These are phyloP conservation scores for Arctocebus calabarensis DNA, from an alignment of 2,797 vertebrate species.

Conservation along the genomic window DNA sequence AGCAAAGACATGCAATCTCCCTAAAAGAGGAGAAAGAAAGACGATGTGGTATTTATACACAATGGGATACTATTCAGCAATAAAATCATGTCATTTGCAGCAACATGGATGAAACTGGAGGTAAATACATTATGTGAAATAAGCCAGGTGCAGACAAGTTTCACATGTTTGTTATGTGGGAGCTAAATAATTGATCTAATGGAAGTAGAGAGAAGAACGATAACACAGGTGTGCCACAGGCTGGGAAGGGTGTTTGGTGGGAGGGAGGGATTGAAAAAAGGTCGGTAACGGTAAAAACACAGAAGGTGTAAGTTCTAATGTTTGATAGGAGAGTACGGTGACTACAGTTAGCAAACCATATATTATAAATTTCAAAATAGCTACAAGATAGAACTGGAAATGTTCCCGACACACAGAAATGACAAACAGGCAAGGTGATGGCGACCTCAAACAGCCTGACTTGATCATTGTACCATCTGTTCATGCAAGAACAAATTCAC, in stretches of 20 bases:
- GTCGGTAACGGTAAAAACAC: background rate
- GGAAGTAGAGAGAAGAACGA: background rate
- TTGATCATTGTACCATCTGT: background rate
- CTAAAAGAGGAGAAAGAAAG: background rate
- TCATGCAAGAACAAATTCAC: background rate
- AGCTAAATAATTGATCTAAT: background rate
- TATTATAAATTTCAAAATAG: background rate
- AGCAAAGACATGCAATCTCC: no score
- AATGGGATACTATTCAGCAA: background rate
- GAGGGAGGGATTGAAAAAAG: background rate
- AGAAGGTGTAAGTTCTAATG: background rate
- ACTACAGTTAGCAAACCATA: background rate
- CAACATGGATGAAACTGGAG: background rate
- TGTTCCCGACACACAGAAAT: background rate
- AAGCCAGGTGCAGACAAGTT: background rate
- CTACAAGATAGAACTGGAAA: background rate
- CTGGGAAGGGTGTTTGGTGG: background rate
- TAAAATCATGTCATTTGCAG: background rate
- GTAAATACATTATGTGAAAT: background rate
- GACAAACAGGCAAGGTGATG: background rate
- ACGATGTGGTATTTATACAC: background rate
- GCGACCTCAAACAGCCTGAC: background rate
- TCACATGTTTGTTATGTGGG: background rate
- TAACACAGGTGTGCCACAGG: background rate
- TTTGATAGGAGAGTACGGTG: background rate